Base-by-base conservation (phyloP, 2,888 invertebrate genomes). In the Meta bourneti region DNA sequence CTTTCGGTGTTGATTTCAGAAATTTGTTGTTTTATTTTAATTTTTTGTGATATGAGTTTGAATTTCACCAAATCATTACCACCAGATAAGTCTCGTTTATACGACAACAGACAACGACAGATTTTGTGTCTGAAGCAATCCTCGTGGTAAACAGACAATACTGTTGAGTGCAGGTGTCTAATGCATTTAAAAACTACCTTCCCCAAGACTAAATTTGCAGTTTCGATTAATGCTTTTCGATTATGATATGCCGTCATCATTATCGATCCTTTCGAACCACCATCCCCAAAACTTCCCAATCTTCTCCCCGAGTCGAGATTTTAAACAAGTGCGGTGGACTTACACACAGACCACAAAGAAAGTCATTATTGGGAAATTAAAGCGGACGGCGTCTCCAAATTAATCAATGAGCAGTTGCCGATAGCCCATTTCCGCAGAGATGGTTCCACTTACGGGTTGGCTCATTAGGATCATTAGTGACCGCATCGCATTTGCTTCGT, bases 401-500 rank as follows among this genome's bases (percentile, higher is more conserved):
- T 61, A 81, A 81, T 81, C 81, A 48, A 81, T 48, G 19, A 48
- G 20, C 13, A 70, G 49, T 19, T 79, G 19, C 54, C 79, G 20
- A 79, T 79, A 79, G 13, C 49, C 75, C 19, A 34, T 79, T 79
- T 13, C 79, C 7, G 5, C 81, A 69, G 7, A 48, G 19, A 61
- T 20, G 20, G 48, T 70, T 48, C 34, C 70, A 61, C 7, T 69
- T 48, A 16, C 13, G 13, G 48, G 69, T 16, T 48, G 81, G 13
- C 16, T 81, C 20, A 70, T 81, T 81, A 70, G 16, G 48, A n/a
- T 7, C 7, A n/a, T 79, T 79, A 7, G 79, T 54, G 81, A 81
- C 81, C 13, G 11, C 54, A 79, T 79, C n/a, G 81, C 48, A 48
- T 81, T 48, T 16, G 34, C 49, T 13, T 78, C 77, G n/a, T 52